Evolutionary conservation across 2,888 invertebrate genomes (phyloP), one percentile per base, ranked within the genome.

Genomic region (Oscheius sp.): DNA sequence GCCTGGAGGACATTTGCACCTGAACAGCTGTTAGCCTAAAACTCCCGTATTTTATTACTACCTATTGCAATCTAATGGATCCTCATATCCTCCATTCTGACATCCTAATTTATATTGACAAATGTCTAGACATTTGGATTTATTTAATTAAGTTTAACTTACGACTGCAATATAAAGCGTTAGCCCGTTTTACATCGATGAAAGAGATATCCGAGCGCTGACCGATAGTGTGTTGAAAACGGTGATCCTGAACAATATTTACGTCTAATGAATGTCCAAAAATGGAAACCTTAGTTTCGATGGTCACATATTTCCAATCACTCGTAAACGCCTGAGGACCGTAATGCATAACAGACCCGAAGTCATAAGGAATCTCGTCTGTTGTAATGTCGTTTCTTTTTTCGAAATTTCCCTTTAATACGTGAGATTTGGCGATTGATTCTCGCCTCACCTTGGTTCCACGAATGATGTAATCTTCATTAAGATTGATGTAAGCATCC

Each of bases 191-290:
- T 15, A 81, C 74, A 68, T 81, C 81, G 10, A 76, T 74, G 66
- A 81, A 81, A 0, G 81, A 81, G n/a, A 80, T 61, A 33, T 78
- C 79, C 20, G 70, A 70, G 17, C 81, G 46, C 63, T 81, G 81
- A 6, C 81, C 81, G 27, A 81, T 81, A 17, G 81, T 81, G 64
- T 81, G 77, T 58, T 79, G 79, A 58, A 76, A 80, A n/a, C 79
- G 66, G 57, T 74, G 75, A 48, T 81, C 80, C 61, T 70, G 45
- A 50, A 45, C 12, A 15, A 15, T 23, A 15, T 48, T 48, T 48
- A 3, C n/a, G n/a, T n/a, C 25, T 23, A 5, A 34, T 23, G 15
- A 33, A 29, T 3, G 31, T 15, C 3, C 50, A 6, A 23, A 10
- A 8, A 15, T 17, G 8, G 3, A n/a, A 25, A 65, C 68, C 50